Evolutionary conservation across 1,140 invertebrate genomes (phyloP), one percentile per base, ranked within the genome.

Genomic region (Monochamus saltuarius): DNA sequence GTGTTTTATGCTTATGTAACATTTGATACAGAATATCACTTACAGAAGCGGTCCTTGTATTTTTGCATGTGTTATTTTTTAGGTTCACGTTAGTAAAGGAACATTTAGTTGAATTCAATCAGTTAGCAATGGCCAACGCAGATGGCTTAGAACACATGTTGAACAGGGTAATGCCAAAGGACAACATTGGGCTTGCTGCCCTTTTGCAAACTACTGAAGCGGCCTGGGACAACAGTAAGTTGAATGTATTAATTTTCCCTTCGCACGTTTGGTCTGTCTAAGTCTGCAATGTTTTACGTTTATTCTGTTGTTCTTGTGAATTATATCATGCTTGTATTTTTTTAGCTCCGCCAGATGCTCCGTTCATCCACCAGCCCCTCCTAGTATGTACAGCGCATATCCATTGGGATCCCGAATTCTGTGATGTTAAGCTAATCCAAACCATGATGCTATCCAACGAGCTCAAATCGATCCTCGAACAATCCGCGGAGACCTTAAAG

Each of bases 341-440:
- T 63, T 17, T 57, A 73, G 73, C 75, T 85, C 89, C 88, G 62
- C 80, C 85, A 29, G 90, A 94, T 70, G 82, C 87, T 50, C 82
- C 83, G 42, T 86, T 88, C 77, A 80, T 89, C 59, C 86, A 88
- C 64, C 94, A 95, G 74, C 91, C 91, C 19, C 81, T 99, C 57
- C 81, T 99, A 56, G 95, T 99, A 29, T 97, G 95, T 74, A 99
- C 96, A 4, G 96, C 97, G 36, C 98, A 99, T 79, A 97, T 99
- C 61, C 97, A 99, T 79, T 99, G 97, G 98, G 97, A 99, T 84
- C 98, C 98, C 1, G 97, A 99, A 80, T 99, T 91, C 77, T 98
- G 95, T 73, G 98, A 99, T 79, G 98, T 99, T n/a, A 99, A 99
- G 80, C 83, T 99, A 1, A 98, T 99, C 62, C 98, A 99, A 79